Conservation (phyloP, 2,797 vertebrate species). For the Pelochelys cantorii region DNA sequence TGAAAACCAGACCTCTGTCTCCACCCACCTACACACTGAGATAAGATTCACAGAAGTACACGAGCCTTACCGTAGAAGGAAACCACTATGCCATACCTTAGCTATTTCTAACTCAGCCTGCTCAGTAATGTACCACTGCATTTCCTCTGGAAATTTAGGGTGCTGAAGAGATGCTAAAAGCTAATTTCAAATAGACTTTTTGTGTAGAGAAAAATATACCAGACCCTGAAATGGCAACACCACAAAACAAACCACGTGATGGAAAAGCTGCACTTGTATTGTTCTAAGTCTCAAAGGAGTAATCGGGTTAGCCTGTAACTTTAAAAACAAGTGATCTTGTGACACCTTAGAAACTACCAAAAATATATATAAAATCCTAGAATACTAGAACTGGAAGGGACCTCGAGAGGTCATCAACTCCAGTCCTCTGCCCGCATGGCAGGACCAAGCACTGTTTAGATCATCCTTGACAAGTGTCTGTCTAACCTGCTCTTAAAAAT, state of each 20-base stretch:
- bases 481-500: too few relatives aligned
- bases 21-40: conserved; percentile 29
- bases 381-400: too few relatives aligned
- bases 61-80: conserved; percentile 48
- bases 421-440: too few relatives aligned
- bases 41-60: conserved; percentile 70
- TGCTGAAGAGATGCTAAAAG: neutral
- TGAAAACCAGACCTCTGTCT: conserved; percentile 65
- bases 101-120: conserved; percentile 35
- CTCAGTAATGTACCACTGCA: conserved; percentile 29
- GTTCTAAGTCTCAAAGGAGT: neutral
- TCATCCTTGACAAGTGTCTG: too few relatives aligned
- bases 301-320: too few relatives aligned
- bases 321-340: too few relatives aligned
- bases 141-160: conserved; percentile 70
- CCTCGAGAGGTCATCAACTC: too few relatives aligned
- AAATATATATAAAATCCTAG: too few relatives aligned
- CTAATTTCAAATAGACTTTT: neutral
- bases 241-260: conserved; percentile 17
- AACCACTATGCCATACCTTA: conserved; percentile 43
- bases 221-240: conserved; percentile 6
- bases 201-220: conserved; percentile 24
- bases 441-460: too few relatives aligned
- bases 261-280: neutral
- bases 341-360: too few relatives aligned